Percentiles rank a stretch among this genome's conserved stretches.
Evolutionary conservation across 2,113 vertebrate genomes (phyloP).

Genomic region (Hyperopisus bebe): DNA sequence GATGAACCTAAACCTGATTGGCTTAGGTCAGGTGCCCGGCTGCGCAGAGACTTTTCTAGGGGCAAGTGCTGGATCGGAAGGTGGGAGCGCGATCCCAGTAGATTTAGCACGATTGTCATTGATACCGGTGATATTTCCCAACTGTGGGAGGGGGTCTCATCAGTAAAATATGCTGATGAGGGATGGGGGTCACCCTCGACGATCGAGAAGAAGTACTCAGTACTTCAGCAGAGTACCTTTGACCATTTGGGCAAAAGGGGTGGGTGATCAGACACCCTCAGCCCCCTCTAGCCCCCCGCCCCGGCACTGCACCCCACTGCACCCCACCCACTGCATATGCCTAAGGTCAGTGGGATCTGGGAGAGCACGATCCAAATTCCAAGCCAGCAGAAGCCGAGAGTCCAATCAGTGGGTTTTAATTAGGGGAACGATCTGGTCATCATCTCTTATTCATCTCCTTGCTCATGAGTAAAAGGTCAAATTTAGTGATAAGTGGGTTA

Average conservation of each 20-base stretch:
- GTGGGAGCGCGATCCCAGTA: neutral
- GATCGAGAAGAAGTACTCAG: neutral
- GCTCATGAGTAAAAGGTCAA: neutral
- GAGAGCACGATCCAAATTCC: neutral
- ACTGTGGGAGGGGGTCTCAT: neutral
- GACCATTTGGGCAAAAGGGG: neutral
- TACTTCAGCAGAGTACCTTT: neutral
- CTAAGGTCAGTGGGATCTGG: neutral
- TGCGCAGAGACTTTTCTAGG: neutral
- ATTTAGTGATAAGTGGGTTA: slow-evolving; percentile 9
- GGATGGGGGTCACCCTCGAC: neutral
- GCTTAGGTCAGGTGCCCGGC: neutral
- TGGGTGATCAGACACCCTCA: neutral
- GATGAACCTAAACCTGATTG: neutral
- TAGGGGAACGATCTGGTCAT: neutral
- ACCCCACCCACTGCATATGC: neutral
- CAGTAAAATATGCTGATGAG: neutral
- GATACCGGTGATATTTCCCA: neutral
- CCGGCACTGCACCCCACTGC: too few relatives aligned
- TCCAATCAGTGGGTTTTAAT: slow-evolving; percentile 16
- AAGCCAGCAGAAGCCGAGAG: neutral
- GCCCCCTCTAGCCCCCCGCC: too few relatives aligned
- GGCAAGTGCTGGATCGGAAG: neutral
- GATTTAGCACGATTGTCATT: neutral
- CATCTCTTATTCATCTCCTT: neutral